Percentiles rank a stretch among this genome's conserved stretches.
These are phyloP conservation scores for Halichoeres trimaculatus DNA, from an alignment of 2,113 vertebrate species.

Conservation along the genomic window DNA sequence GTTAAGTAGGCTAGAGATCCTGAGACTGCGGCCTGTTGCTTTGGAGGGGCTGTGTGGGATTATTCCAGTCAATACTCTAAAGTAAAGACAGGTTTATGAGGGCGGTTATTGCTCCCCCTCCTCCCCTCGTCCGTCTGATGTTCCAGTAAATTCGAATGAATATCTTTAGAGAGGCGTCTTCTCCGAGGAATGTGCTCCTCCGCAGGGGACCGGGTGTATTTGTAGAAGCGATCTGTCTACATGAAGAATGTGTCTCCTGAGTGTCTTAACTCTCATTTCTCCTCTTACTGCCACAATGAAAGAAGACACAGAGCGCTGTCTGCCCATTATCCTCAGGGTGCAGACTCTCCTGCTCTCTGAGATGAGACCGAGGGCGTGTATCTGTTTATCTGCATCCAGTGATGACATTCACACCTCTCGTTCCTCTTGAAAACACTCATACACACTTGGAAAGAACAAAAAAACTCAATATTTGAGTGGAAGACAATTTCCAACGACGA, in stretches of 20 bases:
- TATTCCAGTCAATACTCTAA: conserved; percentile 47
- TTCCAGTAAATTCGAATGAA: conserved; percentile 54
- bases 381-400: conserved; percentile 29
- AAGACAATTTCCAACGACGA: too few relatives aligned
- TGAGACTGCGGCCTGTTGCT: conserved; percentile 25
- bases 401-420: conserved; percentile 28
- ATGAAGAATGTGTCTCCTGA: conserved; percentile 67
- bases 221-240: conserved; percentile 72
- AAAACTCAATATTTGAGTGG: too few relatives aligned
- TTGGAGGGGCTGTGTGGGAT: conserved; percentile 9
- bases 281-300: conserved; percentile 55
- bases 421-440: too few relatives aligned
- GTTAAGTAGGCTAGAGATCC: conserved; percentile 57
- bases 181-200: conserved; percentile 59
- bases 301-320: conserved; percentile 58
- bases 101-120: conserved; percentile 30
- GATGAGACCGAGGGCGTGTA: conserved; percentile 34
- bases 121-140: conserved; percentile 44
- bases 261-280: conserved; percentile 68
- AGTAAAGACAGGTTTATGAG: conserved; percentile 50
- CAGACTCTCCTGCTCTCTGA: conserved; percentile 46
- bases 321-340: conserved; percentile 56
- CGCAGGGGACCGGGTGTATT: conserved; percentile 65
- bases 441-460: too few relatives aligned
- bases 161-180: conserved; percentile 47